Percentiles rank a stretch among this genome's conserved stretches.
phyloP scores from a whole-genome alignment of 1,140 invertebrate genomes.

The Caenorhabditis brenneri region DNA sequence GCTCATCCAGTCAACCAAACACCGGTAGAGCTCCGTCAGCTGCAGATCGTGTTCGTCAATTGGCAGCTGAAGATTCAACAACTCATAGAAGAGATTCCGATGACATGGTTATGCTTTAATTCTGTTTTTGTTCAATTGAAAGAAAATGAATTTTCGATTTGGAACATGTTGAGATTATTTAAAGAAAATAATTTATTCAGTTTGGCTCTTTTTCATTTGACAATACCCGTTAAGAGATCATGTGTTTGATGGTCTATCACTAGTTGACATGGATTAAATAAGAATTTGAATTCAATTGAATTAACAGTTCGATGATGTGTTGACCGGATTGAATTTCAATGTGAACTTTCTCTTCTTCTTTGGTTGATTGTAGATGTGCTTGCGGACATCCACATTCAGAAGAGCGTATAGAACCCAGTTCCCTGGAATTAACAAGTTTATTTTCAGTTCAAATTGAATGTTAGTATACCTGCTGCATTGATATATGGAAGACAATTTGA shows the following conservation, averaged over 20 bases:
- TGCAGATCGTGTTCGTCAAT: conserved; percentile 5
- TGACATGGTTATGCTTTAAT: conserved; percentile 33
- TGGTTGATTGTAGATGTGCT: conserved; percentile 51
- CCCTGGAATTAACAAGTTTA: conserved; percentile 2
- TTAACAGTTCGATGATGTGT: conserved; percentile 29
- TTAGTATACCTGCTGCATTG: conserved; percentile 47
- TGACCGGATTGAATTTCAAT: conserved; percentile 31
- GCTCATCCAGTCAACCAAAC: neutral
- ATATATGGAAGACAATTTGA: conserved; percentile 52
- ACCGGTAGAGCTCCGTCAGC: neutral
- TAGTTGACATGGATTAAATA: neutral
- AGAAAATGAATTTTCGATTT: neutral
- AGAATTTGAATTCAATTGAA: neutral
- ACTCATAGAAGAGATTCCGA: conserved; percentile 28
- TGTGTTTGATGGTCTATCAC: neutral
- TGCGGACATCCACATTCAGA: conserved; percentile 48
- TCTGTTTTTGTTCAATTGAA: neutral
- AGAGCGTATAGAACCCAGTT: conserved; percentile 54
- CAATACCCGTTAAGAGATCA: neutral
- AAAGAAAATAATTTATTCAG: neutral
- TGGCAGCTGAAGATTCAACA: conserved; percentile 16
- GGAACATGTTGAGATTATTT: neutral
- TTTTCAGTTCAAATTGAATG: neutral
- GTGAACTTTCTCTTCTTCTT: conserved; percentile 39
- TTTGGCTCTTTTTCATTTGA: neutral